phyloP scores from a whole-genome alignment of 2,888 invertebrate genomes.

The Torymus aiolomorphi region DNA sequence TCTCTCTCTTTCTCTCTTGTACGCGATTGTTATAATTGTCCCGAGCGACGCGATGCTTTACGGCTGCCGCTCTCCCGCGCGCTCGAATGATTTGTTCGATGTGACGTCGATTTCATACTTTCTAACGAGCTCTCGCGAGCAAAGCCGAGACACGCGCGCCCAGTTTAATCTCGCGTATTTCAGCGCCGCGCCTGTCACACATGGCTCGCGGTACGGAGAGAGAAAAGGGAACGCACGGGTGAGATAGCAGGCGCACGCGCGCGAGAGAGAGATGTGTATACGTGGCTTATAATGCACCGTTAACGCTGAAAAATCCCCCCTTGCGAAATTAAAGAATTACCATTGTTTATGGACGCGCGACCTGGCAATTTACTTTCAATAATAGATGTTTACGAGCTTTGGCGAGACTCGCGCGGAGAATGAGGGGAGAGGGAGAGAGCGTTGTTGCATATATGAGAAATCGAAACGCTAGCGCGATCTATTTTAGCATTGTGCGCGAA shows the following conservation, averaged over 20 bases:
- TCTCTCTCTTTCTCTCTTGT: conserved; percentile 1
- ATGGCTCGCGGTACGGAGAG: neutral
- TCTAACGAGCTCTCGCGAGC: conserved; percentile 64
- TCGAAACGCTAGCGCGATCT: conserved; percentile 48
- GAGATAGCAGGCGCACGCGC: neutral
- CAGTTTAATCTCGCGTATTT: conserved; percentile 49
- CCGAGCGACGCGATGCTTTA: conserved; percentile 68
- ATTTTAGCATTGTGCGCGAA: conserved; percentile 52
- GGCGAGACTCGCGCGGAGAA: conserved; percentile 1
- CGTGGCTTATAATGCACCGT: conserved; percentile 38
- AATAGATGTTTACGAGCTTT: conserved; percentile 58
- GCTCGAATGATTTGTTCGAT: conserved; percentile 63
- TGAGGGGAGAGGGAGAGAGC: no score
- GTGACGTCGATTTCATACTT: conserved; percentile 64
- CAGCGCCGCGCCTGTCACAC: conserved; percentile 5
- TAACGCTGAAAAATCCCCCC: conserved; percentile 29
- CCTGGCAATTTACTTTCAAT: conserved; percentile 62
- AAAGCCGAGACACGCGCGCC: neutral
- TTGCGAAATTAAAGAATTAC: conserved; percentile 56
- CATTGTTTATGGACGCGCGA: conserved; percentile 52
- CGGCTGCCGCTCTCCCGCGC: conserved; percentile 62
- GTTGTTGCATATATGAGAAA: conserved; percentile 21
- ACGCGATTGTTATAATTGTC: conserved; percentile 55
- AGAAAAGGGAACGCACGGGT: neutral
- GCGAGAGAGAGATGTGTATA: neutral